Evolutionary conservation across 2,888 invertebrate species (phyloP).

Genomic region (Pherbina coryleti): DNA sequence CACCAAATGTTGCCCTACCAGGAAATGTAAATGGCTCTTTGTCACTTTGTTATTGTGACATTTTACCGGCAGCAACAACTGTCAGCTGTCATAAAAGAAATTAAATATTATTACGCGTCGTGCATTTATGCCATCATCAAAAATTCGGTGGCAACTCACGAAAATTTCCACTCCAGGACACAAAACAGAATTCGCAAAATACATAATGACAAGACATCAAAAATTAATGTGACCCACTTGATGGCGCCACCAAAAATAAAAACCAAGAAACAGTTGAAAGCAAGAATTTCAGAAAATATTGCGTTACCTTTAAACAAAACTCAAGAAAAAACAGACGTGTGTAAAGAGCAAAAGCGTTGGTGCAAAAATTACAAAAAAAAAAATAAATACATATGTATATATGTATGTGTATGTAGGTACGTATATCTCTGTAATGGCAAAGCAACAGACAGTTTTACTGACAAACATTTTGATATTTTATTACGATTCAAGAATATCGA

Average conservation of each 20-base stretch:
- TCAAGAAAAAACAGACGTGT: not conserved
- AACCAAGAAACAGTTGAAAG: not conserved
- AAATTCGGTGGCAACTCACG: not conserved
- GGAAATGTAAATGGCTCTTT: not conserved
- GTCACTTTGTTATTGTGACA: constrained; percentile 16
- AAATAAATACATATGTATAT: not conserved
- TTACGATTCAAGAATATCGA: constrained; percentile 4
- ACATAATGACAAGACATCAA: constrained; percentile 62
- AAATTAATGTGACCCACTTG: constrained; percentile 65
- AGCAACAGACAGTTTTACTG: not conserved
- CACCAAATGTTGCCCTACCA: too few species aligned
- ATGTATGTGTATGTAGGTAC: too few species aligned
- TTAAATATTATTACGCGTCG: not conserved
- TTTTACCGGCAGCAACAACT: constrained; percentile 6
- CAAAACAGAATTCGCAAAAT: not conserved
- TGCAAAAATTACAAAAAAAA: not conserved
- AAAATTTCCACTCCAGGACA: not conserved
- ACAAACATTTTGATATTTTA: constrained; percentile 15
- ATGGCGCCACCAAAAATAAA: not conserved
- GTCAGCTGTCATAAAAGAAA: constrained; percentile 14
- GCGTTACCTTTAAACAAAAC: too few species aligned
- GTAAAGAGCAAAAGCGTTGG: not conserved
- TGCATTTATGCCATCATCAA: not conserved
- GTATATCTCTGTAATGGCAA: not conserved
- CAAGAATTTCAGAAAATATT: not conserved